Evolutionary conservation across 35 echinoderm and acorn worm species (phyloP), one percentile per base, ranked within the genome.

Genomic region (Heliocidaris tuberculata): DNA sequence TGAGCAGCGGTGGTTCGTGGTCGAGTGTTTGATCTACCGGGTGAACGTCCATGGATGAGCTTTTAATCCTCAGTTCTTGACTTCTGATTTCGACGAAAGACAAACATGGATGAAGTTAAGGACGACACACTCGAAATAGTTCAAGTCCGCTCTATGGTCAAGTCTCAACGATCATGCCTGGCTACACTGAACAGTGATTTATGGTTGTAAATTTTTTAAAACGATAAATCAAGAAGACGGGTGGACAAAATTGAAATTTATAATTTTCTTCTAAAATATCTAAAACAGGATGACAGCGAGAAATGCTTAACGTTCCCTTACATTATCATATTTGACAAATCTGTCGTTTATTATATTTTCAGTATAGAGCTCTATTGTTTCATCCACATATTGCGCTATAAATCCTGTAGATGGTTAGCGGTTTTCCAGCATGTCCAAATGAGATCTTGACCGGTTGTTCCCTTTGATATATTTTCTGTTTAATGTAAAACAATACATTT

Each of bases 1-100:
- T n/a, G 27, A 78, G 65, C 65, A 5, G 21, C 21, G 19, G 65
- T 78, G 27, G 65, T 24, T n/a, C 65, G 17, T 78, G 19, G 31
- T 89, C 87, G 87, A 89, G 87, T 89, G 87, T 89, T 89, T 89
- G 47, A 89, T 47, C 87, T 89, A n/a, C 31, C 31, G 32, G 87
- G 31, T 89, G 31, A 47, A 48, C 87, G 47, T 48, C 87, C 87
- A 48, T 4, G 31, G 9, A 47, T 21, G 85, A 86, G 31, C 32
- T 89, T 89, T 89, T 89, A 89, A 89, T 48, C 47, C 47, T 17
- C 12, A 32, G 29, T 47, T 42, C 87, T 89, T 89, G 87, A 89
- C 87, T 89, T 89, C 17, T 42, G 31, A 27, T 89, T 48, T 89
- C 87, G 3, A 89, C 19, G 87, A 89, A 21, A 89, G 35, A n/a